phyloP scores from a whole-genome alignment of 2,888 invertebrate species.

The Lamellibrachia satsuma region DNA sequence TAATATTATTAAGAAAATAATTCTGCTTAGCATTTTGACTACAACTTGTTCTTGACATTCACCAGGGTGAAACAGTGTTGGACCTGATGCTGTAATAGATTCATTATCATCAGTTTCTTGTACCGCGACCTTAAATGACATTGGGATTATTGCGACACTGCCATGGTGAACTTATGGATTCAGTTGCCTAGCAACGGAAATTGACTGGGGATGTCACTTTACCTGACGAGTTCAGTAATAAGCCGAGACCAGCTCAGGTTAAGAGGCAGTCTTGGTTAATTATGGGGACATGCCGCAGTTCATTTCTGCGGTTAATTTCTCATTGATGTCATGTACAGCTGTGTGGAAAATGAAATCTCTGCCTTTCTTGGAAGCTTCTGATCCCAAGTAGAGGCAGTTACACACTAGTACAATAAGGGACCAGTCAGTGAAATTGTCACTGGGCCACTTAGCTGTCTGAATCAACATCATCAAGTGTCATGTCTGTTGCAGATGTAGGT shows the following conservation, averaged over 20 bases:
- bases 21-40: neutral
- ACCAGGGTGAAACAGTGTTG: neutral
- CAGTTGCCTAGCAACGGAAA: slow-evolving; percentile 9
- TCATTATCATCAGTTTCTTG: neutral
- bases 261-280: neutral
- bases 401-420: neutral
- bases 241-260: neutral
- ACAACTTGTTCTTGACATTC: neutral
- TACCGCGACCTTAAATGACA: neutral
- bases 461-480: too few relatives aligned
- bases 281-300: neutral
- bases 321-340: neutral
- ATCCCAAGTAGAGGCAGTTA: neutral
- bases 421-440: too few relatives aligned
- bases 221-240: slow-evolving; percentile 10
- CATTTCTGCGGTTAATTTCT: neutral
- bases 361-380: neutral
- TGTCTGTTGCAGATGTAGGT: too few relatives aligned
- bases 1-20: neutral
- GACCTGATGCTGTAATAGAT: neutral
- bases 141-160: neutral
- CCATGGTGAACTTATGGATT: neutral
- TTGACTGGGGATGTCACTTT: neutral
- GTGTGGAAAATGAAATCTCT: neutral
- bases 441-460: too few relatives aligned